Evolutionary conservation across 1,140 invertebrate genomes (phyloP).

Genomic region (Drosophila insularis): DNA sequence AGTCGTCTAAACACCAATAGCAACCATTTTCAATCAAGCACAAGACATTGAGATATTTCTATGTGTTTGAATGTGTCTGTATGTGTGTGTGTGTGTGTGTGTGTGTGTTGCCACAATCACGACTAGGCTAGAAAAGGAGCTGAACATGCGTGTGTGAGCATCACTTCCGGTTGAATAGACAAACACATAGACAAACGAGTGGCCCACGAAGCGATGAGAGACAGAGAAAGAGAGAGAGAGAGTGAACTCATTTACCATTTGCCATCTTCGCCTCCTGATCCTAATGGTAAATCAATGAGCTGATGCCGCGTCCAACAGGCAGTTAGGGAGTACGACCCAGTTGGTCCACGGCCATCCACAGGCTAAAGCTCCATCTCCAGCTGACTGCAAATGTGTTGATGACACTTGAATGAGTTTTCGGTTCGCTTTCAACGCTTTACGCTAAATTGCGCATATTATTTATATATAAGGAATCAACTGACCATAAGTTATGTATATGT

Average conservation of each 20-base stretch:
- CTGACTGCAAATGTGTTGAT: slow-evolving; percentile 57
- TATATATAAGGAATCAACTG: slow-evolving; percentile 78
- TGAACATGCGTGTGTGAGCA: slow-evolving; percentile 44
- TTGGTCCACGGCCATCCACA: slow-evolving; percentile 9
- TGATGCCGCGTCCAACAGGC: slow-evolving; percentile 37
- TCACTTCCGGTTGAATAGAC: slow-evolving; percentile 70
- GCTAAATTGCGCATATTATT: slow-evolving; percentile 77
- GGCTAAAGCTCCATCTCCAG: neutral
- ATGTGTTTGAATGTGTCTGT: slow-evolving; percentile 11
- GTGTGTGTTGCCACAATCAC: neutral
- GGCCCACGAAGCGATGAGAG: neutral
- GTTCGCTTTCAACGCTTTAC: slow-evolving; percentile 54
- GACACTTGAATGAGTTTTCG: slow-evolving; percentile 75
- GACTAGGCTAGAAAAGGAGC: slow-evolving; percentile 26
- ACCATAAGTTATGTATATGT: slow-evolving; percentile 68
- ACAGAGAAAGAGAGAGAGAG: neutral
- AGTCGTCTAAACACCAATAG: slow-evolving; percentile 72
- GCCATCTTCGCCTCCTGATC: slow-evolving; percentile 21
- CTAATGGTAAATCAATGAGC: slow-evolving; percentile 74
- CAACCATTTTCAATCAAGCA: slow-evolving; percentile 38
- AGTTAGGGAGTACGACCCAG: slow-evolving; percentile 17
- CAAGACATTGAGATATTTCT: slow-evolving; percentile 47
- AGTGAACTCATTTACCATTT: slow-evolving; percentile 66
- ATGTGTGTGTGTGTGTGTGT: slow-evolving; percentile 5
- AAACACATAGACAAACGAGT: slow-evolving; percentile 36